Conservation (phyloP, 2,797 vertebrate genomes). For the Argya squamiceps region DNA sequence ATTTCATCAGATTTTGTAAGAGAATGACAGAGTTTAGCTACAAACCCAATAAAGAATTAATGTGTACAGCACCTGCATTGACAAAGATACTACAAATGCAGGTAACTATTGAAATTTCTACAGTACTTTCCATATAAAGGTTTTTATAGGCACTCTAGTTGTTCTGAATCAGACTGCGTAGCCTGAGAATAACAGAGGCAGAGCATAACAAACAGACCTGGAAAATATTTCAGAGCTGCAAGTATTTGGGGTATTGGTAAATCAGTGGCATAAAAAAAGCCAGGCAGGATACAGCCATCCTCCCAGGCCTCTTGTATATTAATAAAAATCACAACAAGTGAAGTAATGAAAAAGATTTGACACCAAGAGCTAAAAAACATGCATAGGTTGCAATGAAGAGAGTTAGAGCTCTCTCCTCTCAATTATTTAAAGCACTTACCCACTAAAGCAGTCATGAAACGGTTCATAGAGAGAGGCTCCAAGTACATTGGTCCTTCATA, state of each 20-base stretch:
- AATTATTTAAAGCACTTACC: constrained; percentile 76
- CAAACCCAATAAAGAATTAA: not conserved
- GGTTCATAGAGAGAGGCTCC: constrained; percentile 96
- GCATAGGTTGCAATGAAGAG: not conserved
- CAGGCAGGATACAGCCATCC: not conserved
- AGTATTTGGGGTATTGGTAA: not conserved
- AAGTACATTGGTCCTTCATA: constrained; percentile 95
- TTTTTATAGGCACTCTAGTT: not conserved
- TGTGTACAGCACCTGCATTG: not conserved
- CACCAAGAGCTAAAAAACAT: not conserved
- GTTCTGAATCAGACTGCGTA: not conserved
- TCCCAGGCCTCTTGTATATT: not conserved
- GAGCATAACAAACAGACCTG: not conserved
- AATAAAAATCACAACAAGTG: not conserved
- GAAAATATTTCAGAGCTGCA: not conserved
- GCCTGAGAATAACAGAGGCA: not conserved
- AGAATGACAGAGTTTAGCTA: not conserved
- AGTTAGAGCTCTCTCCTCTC: not conserved
- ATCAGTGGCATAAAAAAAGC: not conserved
- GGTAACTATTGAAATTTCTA: rapidly evolving
- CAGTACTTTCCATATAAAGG: not conserved
- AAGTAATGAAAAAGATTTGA: not conserved
- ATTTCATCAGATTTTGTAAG: not conserved
- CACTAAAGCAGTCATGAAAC: constrained; percentile 95
- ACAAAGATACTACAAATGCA: not conserved